phyloP scores from a whole-genome alignment of 2,888 invertebrate species.

The Seira musarum region DNA sequence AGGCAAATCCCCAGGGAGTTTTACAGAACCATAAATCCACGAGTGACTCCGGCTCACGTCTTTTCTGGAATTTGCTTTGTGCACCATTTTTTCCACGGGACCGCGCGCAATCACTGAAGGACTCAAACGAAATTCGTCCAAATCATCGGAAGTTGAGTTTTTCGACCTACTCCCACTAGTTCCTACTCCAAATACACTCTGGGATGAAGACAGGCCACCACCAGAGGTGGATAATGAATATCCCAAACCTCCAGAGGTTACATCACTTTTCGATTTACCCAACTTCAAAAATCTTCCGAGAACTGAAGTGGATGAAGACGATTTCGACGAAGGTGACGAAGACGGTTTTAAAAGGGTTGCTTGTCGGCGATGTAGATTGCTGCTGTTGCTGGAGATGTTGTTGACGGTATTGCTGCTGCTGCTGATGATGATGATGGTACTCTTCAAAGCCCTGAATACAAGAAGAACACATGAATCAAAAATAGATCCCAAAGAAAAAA shows the following conservation, averaged over 20 bases:
- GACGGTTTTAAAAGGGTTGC: neutral
- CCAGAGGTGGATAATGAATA: neutral
- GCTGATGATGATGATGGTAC: neutral
- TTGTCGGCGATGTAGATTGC: too few relatives aligned
- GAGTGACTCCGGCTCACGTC: conserved; percentile 68
- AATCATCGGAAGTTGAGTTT: conserved; percentile 40
- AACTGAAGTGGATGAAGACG: conserved; percentile 44
- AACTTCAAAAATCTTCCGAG: conserved; percentile 68
- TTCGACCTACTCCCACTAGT: neutral
- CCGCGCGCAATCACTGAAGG: conserved; percentile 56
- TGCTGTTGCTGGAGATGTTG: conserved; percentile 13
- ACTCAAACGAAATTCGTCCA: conserved; percentile 67
- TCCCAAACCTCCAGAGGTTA: neutral
- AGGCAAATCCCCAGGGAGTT: conserved; percentile 64
- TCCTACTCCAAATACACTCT: neutral
- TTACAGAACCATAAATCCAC: conserved; percentile 69
- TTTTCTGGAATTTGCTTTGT: conserved; percentile 60
- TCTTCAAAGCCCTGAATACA: too few relatives aligned
- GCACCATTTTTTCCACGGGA: conserved; percentile 68
- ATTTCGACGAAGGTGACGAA: conserved; percentile 5
- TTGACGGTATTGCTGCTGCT: neutral
- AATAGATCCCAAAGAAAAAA: too few relatives aligned
- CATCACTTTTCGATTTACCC: conserved; percentile 69
- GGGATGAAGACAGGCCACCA: conserved; percentile 4
- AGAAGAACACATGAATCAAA: too few relatives aligned